phyloP scores from a whole-genome alignment of 2,113 vertebrate species.

The Romanogobio albipinnatus region DNA sequence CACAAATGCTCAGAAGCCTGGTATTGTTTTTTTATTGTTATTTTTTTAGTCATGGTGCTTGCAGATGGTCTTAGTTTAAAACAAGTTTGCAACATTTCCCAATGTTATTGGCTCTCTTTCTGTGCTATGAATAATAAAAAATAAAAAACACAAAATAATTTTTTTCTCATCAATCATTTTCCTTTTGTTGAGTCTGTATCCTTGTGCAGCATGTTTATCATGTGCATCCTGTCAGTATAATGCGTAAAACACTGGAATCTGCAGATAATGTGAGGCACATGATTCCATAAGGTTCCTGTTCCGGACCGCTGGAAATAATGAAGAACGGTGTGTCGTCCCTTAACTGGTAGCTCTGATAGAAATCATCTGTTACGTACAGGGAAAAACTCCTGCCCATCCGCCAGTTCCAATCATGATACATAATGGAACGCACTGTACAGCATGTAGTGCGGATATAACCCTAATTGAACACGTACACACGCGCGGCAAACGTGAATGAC shows the following conservation, averaged over 20 bases:
- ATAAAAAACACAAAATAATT: no score
- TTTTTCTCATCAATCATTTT: not conserved
- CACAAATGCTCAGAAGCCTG: no score
- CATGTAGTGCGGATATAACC: not conserved
- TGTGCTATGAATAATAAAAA: not conserved
- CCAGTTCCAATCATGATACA: constrained; percentile 23
- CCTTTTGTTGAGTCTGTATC: not conserved
- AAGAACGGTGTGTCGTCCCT: constrained; percentile 60
- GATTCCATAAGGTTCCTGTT: constrained; percentile 52
- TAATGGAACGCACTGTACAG: constrained; percentile 22
- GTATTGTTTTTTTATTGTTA: no score
- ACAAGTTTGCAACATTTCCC: not conserved
- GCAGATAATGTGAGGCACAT: constrained; percentile 64
- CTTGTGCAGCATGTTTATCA: constrained; percentile 7
- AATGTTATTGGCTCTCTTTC: no score
- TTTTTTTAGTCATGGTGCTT: no score
- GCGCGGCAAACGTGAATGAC: not conserved
- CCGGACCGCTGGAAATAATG: constrained; percentile 60
- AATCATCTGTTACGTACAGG: constrained; percentile 65
- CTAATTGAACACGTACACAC: constrained; percentile 35
- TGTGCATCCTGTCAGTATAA: constrained; percentile 30
- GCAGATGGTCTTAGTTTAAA: not conserved
- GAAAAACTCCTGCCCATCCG: constrained; percentile 45
- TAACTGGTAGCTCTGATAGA: constrained; percentile 64
- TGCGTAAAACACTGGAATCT: constrained; percentile 41